phyloP scores from a whole-genome alignment of 2,888 invertebrate species.

The Hyposoter dolosus region DNA sequence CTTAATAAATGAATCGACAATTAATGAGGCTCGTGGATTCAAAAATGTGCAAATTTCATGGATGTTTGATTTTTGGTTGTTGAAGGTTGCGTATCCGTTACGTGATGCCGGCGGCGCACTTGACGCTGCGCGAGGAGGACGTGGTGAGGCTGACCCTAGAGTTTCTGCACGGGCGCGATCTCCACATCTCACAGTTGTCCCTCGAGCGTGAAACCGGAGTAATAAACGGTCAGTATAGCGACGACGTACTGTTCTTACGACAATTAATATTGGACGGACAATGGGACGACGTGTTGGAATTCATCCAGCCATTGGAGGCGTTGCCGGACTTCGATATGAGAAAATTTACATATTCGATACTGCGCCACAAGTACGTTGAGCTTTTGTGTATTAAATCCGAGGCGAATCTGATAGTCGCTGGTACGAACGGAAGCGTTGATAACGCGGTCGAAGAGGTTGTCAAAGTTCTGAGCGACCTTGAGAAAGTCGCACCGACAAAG shows the following conservation, averaged over 20 bases:
- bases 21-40: not conserved
- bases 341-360: slow-evolving; percentile 94
- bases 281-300: slow-evolving; percentile 99
- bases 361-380: slow-evolving; percentile 97
- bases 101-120: slow-evolving; percentile 93
- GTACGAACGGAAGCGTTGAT: slow-evolving; percentile 91
- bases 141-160: slow-evolving; percentile 94
- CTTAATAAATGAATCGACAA: not conserved
- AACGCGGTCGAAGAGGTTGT: slow-evolving; percentile 97
- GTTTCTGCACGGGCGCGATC: slow-evolving; percentile 94
- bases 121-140: slow-evolving; percentile 95
- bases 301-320: slow-evolving; percentile 96
- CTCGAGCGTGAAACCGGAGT: slow-evolving; percentile 98
- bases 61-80: slow-evolving; percentile 29
- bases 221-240: slow-evolving; percentile 96
- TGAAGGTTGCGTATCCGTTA: slow-evolving; percentile 84
- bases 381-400: slow-evolving; percentile 97
- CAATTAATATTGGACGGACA: slow-evolving; percentile 98
- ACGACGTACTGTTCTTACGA: slow-evolving; percentile 96
- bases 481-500: slow-evolving; percentile 95
- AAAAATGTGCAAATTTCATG: not conserved
- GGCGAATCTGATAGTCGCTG: slow-evolving; percentile 91
- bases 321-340: slow-evolving; percentile 93
- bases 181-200: slow-evolving; percentile 96
- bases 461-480: slow-evolving; percentile 94